Conservation (phyloP, 2,888 invertebrate genomes). For the Corbicula japonica region DNA sequence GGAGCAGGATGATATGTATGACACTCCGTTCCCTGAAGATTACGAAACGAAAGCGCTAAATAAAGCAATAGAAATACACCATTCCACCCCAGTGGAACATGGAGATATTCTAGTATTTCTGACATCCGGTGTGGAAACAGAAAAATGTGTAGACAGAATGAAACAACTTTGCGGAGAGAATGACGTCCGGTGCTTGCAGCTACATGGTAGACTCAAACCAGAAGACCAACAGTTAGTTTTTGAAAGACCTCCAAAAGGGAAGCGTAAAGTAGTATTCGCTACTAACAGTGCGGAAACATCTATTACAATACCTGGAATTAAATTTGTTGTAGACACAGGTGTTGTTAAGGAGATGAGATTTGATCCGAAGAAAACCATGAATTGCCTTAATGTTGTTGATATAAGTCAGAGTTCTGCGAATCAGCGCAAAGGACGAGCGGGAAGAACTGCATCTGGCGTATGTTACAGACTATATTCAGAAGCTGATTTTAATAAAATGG, state of each 20-base stretch:
- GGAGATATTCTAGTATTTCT: conserved; percentile 87
- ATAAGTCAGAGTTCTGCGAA: too few species aligned
- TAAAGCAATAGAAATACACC: conserved; percentile 81
- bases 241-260: conserved; percentile 64
- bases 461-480: conserved; percentile 85
- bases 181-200: conserved; percentile 72
- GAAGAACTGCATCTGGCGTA: conserved; percentile 84
- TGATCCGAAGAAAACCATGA: too few species aligned
- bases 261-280: conserved; percentile 85
- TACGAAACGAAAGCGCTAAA: conserved; percentile 77
- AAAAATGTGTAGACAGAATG: conserved; percentile 77
- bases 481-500: conserved; percentile 80
- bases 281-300: conserved; percentile 87
- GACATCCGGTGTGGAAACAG: conserved; percentile 83
- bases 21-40: too few species aligned
- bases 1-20: conserved; percentile 53
- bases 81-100: conserved; percentile 52
- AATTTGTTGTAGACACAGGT: too few species aligned
- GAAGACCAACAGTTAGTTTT: conserved; percentile 85
- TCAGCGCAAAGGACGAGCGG: conserved; percentile 87
- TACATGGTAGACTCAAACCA: conserved; percentile 83
- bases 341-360: too few species aligned
- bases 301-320: too few species aligned
- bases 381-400: too few species aligned
- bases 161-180: conserved; percentile 40